phyloP scores from a whole-genome alignment of 2,797 vertebrate species.

The Falco columbarius region DNA sequence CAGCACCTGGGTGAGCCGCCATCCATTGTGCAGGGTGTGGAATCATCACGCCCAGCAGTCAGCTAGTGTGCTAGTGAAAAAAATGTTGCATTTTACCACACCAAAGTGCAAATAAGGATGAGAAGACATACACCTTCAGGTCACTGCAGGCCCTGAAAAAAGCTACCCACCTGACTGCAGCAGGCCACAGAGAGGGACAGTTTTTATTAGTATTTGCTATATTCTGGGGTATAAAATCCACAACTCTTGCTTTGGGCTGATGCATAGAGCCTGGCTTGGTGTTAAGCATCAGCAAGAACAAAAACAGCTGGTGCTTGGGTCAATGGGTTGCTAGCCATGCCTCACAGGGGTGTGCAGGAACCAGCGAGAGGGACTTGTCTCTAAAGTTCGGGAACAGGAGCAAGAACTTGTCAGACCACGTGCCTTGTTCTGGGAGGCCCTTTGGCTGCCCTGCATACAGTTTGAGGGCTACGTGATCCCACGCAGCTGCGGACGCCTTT shows the following conservation, averaged over 20 bases:
- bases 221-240: background rate
- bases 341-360: background rate
- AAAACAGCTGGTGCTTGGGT: background rate
- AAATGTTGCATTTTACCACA: background rate
- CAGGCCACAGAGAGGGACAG: background rate
- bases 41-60: background rate
- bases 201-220: background rate
- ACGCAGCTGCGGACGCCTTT: conserved; percentile 70
- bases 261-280: background rate
- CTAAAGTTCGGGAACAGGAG: background rate
- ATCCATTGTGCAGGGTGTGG: background rate
- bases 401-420: background rate
- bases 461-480: conserved; percentile 68
- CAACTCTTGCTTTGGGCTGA: background rate
- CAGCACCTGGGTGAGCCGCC: background rate
- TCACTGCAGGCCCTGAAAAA: background rate
- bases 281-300: background rate
- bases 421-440: conserved; percentile 19
- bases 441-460: conserved; percentile 40
- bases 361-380: background rate
- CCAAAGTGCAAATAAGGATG: background rate
- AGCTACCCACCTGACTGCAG: background rate
- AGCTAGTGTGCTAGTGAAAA: background rate
- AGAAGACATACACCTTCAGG: background rate
- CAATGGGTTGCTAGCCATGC: background rate